Evolutionary conservation across 1,140 invertebrate genomes (phyloP).

Genomic region (Eriosoma lanigerum): DNA sequence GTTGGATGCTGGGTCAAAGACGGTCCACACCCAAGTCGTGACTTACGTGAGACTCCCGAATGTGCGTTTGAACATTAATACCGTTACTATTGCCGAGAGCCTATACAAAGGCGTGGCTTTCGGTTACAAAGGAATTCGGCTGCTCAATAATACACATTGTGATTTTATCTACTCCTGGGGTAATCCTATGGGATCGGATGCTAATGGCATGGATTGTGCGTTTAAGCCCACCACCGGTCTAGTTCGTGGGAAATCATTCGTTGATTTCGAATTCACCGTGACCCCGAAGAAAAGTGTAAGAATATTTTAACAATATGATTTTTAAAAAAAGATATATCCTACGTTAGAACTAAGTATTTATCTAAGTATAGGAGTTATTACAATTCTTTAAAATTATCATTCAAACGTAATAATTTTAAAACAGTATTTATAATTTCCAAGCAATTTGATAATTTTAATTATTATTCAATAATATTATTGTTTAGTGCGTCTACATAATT

Average conservation of each 20-base stretch:
- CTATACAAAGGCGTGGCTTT: background rate
- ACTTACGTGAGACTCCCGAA: background rate
- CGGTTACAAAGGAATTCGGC: background rate
- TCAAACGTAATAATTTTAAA: too few species aligned
- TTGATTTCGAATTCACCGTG: constrained; percentile 18
- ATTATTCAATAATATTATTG: too few species aligned
- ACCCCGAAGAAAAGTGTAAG: constrained; percentile 8
- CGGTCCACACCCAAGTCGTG: background rate
- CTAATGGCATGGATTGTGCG: background rate
- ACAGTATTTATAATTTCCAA: too few species aligned
- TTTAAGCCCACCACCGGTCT: background rate
- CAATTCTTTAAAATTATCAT: too few species aligned
- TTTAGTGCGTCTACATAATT: too few species aligned
- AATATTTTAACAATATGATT: background rate
- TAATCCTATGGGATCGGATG: background rate
- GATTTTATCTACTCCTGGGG: constrained; percentile 35
- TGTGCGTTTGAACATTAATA: constrained; percentile 13
- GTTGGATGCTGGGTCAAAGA: background rate
- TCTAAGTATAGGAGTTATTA: too few species aligned
- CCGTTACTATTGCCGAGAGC: background rate
- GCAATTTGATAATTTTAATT: too few species aligned
- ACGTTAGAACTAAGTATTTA: background rate
- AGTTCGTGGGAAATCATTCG: background rate
- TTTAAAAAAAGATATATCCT: background rate
- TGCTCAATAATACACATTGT: constrained; percentile 22